A percentile compares a stretch with the other conserved stretches of the same genome.
Evolutionary conservation across 1,140 invertebrate species (phyloP).

Genomic region (Trachelipus rathkii): DNA sequence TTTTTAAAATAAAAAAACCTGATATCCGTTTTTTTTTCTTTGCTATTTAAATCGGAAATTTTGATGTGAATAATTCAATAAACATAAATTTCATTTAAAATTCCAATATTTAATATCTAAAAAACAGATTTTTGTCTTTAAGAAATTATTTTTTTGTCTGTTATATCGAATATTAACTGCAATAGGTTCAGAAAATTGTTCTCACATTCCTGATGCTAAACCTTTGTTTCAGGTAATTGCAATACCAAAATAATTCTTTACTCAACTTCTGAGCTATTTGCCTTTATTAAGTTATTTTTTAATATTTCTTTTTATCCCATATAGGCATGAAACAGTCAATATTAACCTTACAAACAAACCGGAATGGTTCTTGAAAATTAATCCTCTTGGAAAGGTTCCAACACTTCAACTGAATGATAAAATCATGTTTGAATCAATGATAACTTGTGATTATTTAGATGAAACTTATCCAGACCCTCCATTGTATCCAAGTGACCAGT

Average conservation of each 20-base stretch:
- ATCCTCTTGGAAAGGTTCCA: slow-evolving; percentile 52
- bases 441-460: slow-evolving; percentile 52
- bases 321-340: slow-evolving; percentile 52
- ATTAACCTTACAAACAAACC: slow-evolving; percentile 53
- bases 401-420: slow-evolving; percentile 50
- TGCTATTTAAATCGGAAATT: no score
- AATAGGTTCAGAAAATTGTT: no score
- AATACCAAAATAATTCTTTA: not conserved
- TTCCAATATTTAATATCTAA: no score
- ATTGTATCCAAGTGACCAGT: slow-evolving; percentile 50
- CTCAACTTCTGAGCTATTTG: not conserved
- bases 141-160: no score
- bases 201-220: no score
- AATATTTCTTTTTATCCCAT: not conserved
- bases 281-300: not conserved
- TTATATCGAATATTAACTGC: no score
- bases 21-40: no score
- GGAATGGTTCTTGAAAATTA: slow-evolving; percentile 53
- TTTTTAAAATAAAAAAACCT: no score
- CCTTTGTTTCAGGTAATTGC: not conserved
- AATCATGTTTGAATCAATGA: slow-evolving; percentile 50
- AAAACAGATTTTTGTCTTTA: no score
- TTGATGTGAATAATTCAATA: no score
- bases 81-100: no score
- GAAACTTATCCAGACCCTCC: slow-evolving; percentile 48